Evolutionary conservation across 2,113 vertebrate genomes (phyloP).

Genomic region (Vulpes ferrilata): DNA sequence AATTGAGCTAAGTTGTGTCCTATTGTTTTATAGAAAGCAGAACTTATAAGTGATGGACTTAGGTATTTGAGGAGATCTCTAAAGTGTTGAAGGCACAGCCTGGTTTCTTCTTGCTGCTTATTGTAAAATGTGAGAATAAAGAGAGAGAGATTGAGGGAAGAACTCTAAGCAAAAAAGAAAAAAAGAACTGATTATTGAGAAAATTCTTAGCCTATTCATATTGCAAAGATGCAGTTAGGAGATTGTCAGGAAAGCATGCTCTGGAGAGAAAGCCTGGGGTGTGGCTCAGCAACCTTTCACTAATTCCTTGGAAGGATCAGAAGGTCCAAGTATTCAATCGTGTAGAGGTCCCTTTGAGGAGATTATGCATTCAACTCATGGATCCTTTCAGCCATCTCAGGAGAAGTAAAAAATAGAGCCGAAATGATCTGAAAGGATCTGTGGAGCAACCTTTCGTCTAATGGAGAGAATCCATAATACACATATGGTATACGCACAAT

Average conservation of each 20-base stretch:
- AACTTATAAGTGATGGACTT: background rate
- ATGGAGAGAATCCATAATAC: background rate
- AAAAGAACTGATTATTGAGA: background rate
- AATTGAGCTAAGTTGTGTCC: background rate
- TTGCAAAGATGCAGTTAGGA: background rate
- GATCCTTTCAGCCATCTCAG: background rate
- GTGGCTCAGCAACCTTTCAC: background rate
- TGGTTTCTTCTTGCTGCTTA: slow-evolving; percentile 4
- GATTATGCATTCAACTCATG: background rate
- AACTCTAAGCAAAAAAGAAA: background rate
- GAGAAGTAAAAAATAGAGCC: background rate
- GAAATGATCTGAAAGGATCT: background rate
- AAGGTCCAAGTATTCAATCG: background rate
- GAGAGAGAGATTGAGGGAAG: background rate
- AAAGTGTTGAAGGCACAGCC: background rate
- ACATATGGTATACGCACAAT: background rate
- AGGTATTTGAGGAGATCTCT: background rate
- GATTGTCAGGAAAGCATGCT: background rate
- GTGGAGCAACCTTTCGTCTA: background rate
- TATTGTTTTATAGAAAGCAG: background rate
- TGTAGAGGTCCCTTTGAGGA: background rate
- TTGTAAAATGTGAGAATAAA: background rate
- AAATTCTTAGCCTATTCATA: background rate
- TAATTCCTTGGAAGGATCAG: background rate
- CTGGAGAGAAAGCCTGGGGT: background rate